Evolutionary conservation across 2,113 vertebrate species (phyloP).

Genomic region (Thamnaconus septentrionalis): DNA sequence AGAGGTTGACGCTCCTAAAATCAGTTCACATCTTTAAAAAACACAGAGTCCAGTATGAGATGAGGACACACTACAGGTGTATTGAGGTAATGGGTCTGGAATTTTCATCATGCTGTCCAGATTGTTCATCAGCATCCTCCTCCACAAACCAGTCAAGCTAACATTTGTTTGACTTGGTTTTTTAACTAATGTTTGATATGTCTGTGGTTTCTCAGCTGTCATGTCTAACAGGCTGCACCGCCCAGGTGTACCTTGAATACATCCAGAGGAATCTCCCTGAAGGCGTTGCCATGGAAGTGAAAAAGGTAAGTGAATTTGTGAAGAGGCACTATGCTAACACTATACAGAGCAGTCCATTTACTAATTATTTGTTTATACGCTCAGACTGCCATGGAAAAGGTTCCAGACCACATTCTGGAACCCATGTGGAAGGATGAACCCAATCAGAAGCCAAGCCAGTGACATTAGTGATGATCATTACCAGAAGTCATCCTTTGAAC

Average conservation of each 20-base stretch:
- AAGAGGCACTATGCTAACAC: background rate
- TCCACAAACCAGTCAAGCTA: background rate
- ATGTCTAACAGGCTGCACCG: slow-evolving; percentile 87
- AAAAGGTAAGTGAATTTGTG: slow-evolving; percentile 77
- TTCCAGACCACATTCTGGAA: slow-evolving; percentile 89
- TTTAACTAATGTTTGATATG: background rate
- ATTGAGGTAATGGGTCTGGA: slow-evolving; percentile 82
- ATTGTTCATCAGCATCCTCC: background rate
- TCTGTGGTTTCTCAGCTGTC: slow-evolving; percentile 74
- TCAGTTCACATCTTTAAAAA: slow-evolving; percentile 98
- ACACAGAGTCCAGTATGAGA: slow-evolving; percentile 97
- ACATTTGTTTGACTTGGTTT: background rate
- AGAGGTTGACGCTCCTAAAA: slow-evolving; percentile 89
- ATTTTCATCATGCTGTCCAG: background rate
- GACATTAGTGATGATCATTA: slow-evolving; percentile 6
- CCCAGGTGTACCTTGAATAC: slow-evolving; percentile 90
- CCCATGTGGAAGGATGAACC: slow-evolving; percentile 84
- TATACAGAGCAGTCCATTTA: background rate
- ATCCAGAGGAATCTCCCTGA: slow-evolving; percentile 96
- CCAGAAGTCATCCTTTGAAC: no score
- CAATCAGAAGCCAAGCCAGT: slow-evolving; percentile 52
- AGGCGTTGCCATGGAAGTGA: slow-evolving; percentile 94
- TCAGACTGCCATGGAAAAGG: slow-evolving; percentile 84
- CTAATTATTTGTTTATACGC: background rate
- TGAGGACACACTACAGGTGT: slow-evolving; percentile 88